Evolutionary conservation across 2,888 invertebrate genomes (phyloP).

Genomic region (Apantesis nais): DNA sequence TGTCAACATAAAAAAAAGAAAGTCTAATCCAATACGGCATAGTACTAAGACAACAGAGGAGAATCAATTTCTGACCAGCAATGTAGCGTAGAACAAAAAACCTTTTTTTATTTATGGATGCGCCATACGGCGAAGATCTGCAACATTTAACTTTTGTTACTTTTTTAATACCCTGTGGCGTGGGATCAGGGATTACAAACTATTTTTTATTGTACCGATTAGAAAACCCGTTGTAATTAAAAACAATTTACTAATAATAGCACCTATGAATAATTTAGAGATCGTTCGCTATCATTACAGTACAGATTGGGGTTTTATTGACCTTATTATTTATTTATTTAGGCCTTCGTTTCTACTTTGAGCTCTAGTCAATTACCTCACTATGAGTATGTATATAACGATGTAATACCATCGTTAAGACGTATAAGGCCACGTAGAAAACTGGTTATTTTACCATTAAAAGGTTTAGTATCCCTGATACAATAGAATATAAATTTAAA

Average conservation of each 20-base stretch:
- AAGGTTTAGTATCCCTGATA: conserved; percentile 59
- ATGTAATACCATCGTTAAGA: conserved; percentile 23
- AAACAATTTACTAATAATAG: conserved; percentile 58
- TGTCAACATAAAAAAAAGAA: conserved; percentile 52
- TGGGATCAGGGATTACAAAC: conserved; percentile 60
- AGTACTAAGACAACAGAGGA: conserved; percentile 16
- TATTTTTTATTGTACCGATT: conserved; percentile 50
- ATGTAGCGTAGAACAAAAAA: conserved; percentile 56
- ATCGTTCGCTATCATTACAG: conserved; percentile 60
- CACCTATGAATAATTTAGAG: conserved; percentile 58
- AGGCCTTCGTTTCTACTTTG: conserved; percentile 50
- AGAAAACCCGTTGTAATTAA: conserved; percentile 57
- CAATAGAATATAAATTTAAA: conserved; percentile 57
- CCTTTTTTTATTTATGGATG: conserved; percentile 59
- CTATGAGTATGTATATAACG: conserved; percentile 40
- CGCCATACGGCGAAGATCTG: conserved; percentile 67
- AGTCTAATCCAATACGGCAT: conserved; percentile 55
- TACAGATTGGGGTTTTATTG: conserved; percentile 57
- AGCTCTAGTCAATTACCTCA: conserved; percentile 46
- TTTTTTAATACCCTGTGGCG: conserved; percentile 68
- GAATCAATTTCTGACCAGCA: conserved; percentile 50
- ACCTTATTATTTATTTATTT: conserved; percentile 61
- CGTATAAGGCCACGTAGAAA: conserved; percentile 11
- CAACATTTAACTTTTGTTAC: conserved; percentile 71
- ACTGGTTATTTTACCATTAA: conserved; percentile 11